phyloP scores from a whole-genome alignment of 2,797 vertebrate genomes.

The Manis javanica region DNA sequence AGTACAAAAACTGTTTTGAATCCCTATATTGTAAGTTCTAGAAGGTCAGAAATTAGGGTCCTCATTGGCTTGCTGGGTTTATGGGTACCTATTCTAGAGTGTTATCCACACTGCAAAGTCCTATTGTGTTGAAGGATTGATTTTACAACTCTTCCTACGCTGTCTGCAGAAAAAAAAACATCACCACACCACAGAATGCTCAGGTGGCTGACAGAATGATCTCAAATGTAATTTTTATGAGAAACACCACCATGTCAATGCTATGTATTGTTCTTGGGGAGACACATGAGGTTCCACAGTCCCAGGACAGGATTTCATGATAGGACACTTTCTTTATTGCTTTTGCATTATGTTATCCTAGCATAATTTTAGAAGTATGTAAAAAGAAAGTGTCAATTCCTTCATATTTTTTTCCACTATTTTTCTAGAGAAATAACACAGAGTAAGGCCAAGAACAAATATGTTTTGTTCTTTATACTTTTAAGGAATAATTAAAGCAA shows the following conservation, averaged over 20 bases:
- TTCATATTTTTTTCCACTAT: constrained; percentile 53
- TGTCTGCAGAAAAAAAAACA: background rate
- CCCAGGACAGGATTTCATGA: constrained; percentile 43
- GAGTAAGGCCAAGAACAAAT: constrained; percentile 73
- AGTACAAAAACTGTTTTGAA: background rate
- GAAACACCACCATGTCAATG: background rate
- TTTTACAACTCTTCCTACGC: background rate
- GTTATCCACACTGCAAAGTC: background rate
- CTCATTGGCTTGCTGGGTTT: background rate
- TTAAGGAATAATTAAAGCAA: constrained; percentile 70
- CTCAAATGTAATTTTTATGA: background rate
- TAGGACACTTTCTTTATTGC: constrained; percentile 39
- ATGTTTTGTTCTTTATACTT: constrained; percentile 46
- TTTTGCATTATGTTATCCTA: constrained; percentile 56
- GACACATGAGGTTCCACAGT: background rate
- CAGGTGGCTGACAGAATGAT: constrained; percentile 22
- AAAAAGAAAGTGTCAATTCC: constrained; percentile 64
- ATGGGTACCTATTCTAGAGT: background rate
- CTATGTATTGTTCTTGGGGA: background rate
- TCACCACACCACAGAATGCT: background rate
- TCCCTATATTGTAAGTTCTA: background rate
- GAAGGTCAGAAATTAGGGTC: constrained; percentile 22
- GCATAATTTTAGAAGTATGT: constrained; percentile 72
- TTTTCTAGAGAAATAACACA: constrained; percentile 64
- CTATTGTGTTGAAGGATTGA: background rate